Conservation (phyloP, 2,113 vertebrate species). For the Phocoena sinus region DNA sequence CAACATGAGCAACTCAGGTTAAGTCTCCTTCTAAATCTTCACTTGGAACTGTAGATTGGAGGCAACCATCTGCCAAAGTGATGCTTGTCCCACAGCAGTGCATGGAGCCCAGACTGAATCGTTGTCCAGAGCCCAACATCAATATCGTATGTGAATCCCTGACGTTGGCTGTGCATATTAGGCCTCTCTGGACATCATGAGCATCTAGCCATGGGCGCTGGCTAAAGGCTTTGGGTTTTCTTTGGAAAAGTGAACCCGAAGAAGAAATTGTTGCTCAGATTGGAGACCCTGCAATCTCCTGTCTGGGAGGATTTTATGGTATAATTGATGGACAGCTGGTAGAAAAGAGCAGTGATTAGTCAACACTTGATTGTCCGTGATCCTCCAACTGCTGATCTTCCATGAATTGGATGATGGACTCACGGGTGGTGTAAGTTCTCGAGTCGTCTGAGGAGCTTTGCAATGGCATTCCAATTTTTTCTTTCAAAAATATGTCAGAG, state of each 20-base stretch:
- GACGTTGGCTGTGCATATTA: neutral
- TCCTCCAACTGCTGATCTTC: neutral
- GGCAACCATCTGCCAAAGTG: neutral
- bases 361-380: neutral
- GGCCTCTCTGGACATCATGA: neutral
- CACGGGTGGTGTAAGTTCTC: neutral
- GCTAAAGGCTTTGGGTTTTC: neutral
- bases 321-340: neutral
- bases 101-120: neutral
- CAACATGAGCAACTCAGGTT: neutral
- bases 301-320: neutral
- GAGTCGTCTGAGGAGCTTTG: neutral
- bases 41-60: neutral
- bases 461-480: neutral
- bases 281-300: neutral
- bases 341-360: neutral
- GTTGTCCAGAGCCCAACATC: neutral
- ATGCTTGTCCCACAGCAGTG: neutral
- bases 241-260: neutral
- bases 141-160: neutral
- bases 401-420: neutral
- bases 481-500: constrained; percentile 6
- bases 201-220: neutral
- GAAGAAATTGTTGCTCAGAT: neutral
- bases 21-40: neutral